These are phyloP conservation scores for Scyliorhinus canicula DNA, from an alignment of 2,797 vertebrate genomes.

Conservation along the genomic window DNA sequence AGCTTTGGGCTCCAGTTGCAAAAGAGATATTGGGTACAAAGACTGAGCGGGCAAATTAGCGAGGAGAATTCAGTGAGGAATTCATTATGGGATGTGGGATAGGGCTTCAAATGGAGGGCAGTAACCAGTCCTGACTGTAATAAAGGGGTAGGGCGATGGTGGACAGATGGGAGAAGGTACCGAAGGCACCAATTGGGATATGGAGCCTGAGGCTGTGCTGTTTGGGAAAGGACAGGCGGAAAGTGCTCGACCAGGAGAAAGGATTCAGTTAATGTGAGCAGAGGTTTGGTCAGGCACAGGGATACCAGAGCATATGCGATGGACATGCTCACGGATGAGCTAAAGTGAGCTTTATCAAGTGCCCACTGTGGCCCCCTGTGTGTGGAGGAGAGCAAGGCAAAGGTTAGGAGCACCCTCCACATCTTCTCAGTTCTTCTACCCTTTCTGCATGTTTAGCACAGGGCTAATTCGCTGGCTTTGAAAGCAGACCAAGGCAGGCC, in stretches of 20 bases:
- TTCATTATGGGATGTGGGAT: background rate
- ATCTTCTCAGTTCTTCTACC: background rate
- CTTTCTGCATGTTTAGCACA: background rate
- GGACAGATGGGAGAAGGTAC: background rate
- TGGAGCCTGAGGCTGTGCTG: background rate
- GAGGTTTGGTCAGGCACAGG: background rate
- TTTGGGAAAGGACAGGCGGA: background rate
- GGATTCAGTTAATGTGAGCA: background rate
- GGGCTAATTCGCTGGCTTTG: no score
- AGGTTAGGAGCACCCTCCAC: background rate
- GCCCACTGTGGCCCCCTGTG: background rate
- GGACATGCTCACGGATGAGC: background rate
- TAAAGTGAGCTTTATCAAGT: background rate
- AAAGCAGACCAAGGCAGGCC: no score
- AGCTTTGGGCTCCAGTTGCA: background rate
- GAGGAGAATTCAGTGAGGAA: background rate
- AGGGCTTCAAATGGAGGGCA: background rate
- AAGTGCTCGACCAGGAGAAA: background rate
- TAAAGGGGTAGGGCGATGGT: background rate
- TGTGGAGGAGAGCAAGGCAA: background rate
- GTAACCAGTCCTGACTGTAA: background rate
- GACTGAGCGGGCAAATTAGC: background rate
- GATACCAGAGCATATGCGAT: background rate
- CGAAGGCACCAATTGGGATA: background rate
- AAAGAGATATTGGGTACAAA: background rate